Percentiles rank a stretch among this genome's conserved stretches.
These are phyloP conservation scores for Onthophagus sagittarius DNA, from an alignment of 2,888 invertebrate species.

Conservation along the genomic window DNA sequence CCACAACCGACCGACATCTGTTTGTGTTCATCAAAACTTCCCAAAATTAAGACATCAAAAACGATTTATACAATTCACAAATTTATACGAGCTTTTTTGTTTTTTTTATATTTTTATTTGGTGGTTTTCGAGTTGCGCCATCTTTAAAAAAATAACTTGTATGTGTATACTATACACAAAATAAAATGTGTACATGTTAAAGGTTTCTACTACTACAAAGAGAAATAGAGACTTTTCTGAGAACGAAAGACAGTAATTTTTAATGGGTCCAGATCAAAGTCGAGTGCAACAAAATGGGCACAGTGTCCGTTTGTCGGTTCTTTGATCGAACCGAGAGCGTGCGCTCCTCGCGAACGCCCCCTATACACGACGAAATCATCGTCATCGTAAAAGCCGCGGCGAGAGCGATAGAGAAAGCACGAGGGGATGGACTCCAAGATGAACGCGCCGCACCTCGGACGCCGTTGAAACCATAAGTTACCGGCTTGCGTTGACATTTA, in stretches of 20 bases:
- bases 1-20: too few relatives aligned
- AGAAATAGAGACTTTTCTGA: background rate
- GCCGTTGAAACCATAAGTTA: conserved; percentile 46
- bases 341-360: background rate
- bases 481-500: conserved; percentile 41
- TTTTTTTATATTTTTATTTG: too few relatives aligned
- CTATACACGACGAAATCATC: background rate
- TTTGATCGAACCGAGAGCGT: conserved; percentile 27
- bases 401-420: too few relatives aligned
- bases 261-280: conserved; percentile 23
- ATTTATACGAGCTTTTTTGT: background rate
- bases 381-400: background rate
- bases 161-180: too few relatives aligned
- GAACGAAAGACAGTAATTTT: conserved; percentile 8
- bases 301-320: conserved; percentile 24
- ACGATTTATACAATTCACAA: background rate
- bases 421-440: background rate
- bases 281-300: conserved; percentile 24
- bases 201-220: background rate
- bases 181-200: too few relatives aligned
- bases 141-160: too few relatives aligned
- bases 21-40: background rate
- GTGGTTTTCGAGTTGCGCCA: too few relatives aligned
- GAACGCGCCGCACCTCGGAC: background rate
- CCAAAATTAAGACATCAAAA: background rate